Conservation (phyloP, 2,797 vertebrate genomes). For the Chromis chromis region DNA sequence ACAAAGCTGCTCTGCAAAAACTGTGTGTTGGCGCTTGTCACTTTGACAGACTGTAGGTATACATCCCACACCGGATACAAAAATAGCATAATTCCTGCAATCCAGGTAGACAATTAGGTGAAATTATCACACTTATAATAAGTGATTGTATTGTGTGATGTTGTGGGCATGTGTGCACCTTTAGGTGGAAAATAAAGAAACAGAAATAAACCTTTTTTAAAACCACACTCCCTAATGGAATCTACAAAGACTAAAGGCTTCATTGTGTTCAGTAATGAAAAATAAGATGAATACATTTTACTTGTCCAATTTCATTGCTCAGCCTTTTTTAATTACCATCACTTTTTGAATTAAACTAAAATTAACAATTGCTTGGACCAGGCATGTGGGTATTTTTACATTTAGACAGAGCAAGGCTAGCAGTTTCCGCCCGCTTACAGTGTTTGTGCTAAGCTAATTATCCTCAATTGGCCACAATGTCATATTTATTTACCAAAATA, state of each 20-base stretch:
- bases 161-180: conserved; percentile 29
- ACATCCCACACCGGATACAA: conserved; percentile 70
- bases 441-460: background rate
- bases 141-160: conserved; percentile 38
- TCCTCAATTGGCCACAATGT: background rate
- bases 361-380: too few relatives aligned
- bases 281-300: background rate
- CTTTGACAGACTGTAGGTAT: conserved; percentile 71
- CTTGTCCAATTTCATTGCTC: too few relatives aligned
- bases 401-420: background rate
- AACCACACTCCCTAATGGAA: background rate
- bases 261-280: background rate
- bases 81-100: conserved; percentile 75
- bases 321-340: too few relatives aligned
- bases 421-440: background rate
- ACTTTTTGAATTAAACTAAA: too few relatives aligned
- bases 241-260: conserved; percentile 9
- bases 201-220: conserved; percentile 43
- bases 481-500: background rate
- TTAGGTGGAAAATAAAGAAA: background rate
- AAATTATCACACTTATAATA: conserved; percentile 79
- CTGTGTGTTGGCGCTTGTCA: conserved; percentile 52
- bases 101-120: conserved; percentile 69
- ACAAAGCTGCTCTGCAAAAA: conserved; percentile 21
- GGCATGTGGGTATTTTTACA: background rate